phyloP scores from a whole-genome alignment of 2,113 vertebrate genomes.

The Daubentonia madagascariensis region DNA sequence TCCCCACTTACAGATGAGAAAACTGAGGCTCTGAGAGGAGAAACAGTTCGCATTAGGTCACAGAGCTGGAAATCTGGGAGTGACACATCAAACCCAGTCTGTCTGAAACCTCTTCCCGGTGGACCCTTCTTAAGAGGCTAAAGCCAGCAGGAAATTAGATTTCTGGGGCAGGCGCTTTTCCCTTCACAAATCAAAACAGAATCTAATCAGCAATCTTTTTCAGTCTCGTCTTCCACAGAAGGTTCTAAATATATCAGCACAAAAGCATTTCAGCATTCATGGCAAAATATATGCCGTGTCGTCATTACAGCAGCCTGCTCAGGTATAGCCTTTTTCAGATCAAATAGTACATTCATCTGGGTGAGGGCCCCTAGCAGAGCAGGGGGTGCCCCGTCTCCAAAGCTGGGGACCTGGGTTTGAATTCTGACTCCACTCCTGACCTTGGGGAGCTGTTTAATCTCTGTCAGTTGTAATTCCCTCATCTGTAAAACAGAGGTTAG shows the following conservation, averaged over 20 bases:
- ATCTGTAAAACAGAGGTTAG: not conserved
- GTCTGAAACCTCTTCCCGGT: not conserved
- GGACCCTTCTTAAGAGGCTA: not conserved
- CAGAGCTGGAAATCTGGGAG: not conserved
- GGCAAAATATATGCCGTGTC: not conserved
- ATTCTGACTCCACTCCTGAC: not conserved
- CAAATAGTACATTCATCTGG: accelerated
- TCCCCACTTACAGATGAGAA: not conserved
- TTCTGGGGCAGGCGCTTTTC: constrained; percentile 30
- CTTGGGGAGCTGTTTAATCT: not conserved
- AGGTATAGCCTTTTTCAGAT: not conserved
- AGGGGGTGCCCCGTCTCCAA: not conserved
- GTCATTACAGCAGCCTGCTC: not conserved
- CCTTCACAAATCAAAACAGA: constrained; percentile 55
- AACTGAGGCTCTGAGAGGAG: not conserved
- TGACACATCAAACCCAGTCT: not conserved
- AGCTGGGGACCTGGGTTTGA: not conserved
- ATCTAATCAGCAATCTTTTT: constrained; percentile 61
- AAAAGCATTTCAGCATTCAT: constrained; percentile 47
- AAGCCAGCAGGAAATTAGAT: constrained; percentile 64
- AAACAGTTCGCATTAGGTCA: not conserved
- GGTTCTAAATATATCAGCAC: constrained; percentile 59
- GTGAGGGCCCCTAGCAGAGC: accelerated
- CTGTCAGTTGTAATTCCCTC: not conserved
- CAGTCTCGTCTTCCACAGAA: constrained; percentile 45